Percentiles rank a stretch among this genome's conserved stretches.
Conservation (phyloP, 2,113 vertebrate genomes). For the Oncorhynchus kisutch region DNA sequence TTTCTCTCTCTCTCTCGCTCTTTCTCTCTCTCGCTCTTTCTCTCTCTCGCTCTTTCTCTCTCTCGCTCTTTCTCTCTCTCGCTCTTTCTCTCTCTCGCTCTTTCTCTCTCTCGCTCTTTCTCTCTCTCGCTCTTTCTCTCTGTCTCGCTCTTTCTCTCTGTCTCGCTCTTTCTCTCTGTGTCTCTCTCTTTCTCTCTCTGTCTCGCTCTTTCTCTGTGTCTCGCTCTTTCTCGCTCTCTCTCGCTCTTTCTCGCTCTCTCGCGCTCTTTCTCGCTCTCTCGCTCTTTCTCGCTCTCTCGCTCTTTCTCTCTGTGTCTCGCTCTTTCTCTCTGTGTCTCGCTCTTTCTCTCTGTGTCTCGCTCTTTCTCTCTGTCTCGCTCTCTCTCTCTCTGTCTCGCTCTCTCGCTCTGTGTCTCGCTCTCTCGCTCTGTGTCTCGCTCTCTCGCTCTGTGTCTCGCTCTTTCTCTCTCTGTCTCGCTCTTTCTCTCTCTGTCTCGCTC, state of each 20-base stretch:
- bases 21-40: too few species aligned
- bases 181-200: background rate
- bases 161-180: too few species aligned
- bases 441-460: background rate
- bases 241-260: background rate
- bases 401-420: background rate
- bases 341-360: conserved; percentile 70
- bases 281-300: background rate
- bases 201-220: background rate
- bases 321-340: background rate
- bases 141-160: too few species aligned
- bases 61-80: background rate
- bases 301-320: conserved; percentile 6
- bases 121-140: too few species aligned
- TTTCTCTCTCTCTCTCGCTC: too few species aligned
- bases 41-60: background rate
- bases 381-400: background rate
- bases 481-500: background rate
- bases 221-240: accelerated
- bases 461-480: background rate
- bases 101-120: too few species aligned
- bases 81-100: too few species aligned
- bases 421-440: background rate
- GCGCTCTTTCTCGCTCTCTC: conserved; percentile 37
- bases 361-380: conserved; percentile 49